A percentile compares a stretch with the other conserved stretches of the same genome.
These are phyloP conservation scores for Zaprionus ornatus DNA, from an alignment of 1,140 invertebrate species.

Conservation along the genomic window DNA sequence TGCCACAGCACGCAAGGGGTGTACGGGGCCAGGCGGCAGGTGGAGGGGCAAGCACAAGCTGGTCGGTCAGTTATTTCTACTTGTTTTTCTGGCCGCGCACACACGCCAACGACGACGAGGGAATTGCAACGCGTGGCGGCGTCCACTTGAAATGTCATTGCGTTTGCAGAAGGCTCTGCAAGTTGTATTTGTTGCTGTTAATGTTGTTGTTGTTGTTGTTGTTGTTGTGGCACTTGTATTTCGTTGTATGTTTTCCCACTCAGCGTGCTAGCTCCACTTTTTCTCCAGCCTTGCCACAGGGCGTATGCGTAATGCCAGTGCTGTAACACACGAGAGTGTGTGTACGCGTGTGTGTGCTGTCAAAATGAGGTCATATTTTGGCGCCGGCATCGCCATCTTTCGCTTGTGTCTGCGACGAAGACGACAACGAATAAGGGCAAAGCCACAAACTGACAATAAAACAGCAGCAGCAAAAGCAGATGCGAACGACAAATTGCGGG, in stretches of 20 bases:
- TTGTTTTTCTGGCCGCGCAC: not conserved
- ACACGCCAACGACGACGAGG: slow-evolving; percentile 25
- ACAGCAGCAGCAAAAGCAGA: slow-evolving; percentile 33
- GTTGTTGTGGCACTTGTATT: slow-evolving; percentile 17
- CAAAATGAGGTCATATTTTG: slow-evolving; percentile 76
- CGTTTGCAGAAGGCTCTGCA: slow-evolving; percentile 35
- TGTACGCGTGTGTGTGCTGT: slow-evolving; percentile 30
- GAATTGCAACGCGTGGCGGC: slow-evolving; percentile 5
- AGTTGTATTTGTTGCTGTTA: slow-evolving; percentile 8
- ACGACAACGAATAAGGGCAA: not conserved
- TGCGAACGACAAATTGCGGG: slow-evolving; percentile 49
- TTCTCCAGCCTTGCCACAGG: slow-evolving; percentile 25
- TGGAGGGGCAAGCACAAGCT: not conserved
- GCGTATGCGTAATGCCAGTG: slow-evolving; percentile 44
- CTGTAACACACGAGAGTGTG: slow-evolving; percentile 1
- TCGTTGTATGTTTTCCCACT: not conserved
- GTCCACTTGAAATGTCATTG: slow-evolving; percentile 66
- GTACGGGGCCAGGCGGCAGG: not conserved
- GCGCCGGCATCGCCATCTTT: slow-evolving; percentile 58
- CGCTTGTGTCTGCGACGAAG: slow-evolving; percentile 15
- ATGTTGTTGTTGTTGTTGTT: not conserved
- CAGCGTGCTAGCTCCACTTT: not conserved
- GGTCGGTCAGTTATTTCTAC: not conserved
- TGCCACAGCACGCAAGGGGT: slow-evolving; percentile 19
- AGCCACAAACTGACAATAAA: slow-evolving; percentile 11